Evolutionary conservation across 2,888 invertebrate genomes (phyloP).

Genomic region (Polyommatus iphigenia): DNA sequence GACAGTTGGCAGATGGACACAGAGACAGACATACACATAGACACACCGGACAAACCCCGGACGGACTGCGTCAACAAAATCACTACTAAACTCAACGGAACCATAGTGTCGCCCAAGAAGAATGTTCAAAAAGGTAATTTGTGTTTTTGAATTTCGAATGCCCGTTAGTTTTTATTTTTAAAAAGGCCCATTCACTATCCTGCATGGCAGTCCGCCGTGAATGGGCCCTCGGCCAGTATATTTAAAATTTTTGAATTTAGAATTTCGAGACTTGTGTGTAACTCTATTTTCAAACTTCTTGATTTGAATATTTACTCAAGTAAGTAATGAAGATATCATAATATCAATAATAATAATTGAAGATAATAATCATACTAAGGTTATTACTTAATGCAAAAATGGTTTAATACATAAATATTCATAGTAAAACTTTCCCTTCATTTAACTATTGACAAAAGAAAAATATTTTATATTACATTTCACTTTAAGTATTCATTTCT

Average conservation of each 20-base stretch:
- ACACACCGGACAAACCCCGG: conserved; percentile 34
- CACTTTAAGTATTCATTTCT: too few relatives aligned
- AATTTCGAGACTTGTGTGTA: too few relatives aligned
- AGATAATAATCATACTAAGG: not conserved
- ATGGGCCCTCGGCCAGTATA: not conserved
- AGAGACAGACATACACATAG: conserved; percentile 48
- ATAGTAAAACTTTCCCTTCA: not conserved
- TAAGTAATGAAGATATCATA: too few relatives aligned
- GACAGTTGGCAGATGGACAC: conserved; percentile 69
- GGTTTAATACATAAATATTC: not conserved
- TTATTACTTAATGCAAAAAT: not conserved
- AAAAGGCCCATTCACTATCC: too few relatives aligned
- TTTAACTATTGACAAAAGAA: too few relatives aligned
- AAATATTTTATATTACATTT: too few relatives aligned
- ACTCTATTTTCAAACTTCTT: too few relatives aligned
- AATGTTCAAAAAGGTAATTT: conserved; percentile 54
- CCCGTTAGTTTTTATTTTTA: too few relatives aligned
- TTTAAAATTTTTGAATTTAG: too few relatives aligned
- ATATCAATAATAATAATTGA: too few relatives aligned
- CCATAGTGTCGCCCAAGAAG: conserved; percentile 58
- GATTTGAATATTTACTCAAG: too few relatives aligned
- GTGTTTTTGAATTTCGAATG: not conserved
- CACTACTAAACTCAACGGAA: conserved; percentile 61
- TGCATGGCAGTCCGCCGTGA: too few relatives aligned
- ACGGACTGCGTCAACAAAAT: conserved; percentile 50